Conservation (phyloP, 2,888 invertebrate species). For the Volucella zonaria region DNA sequence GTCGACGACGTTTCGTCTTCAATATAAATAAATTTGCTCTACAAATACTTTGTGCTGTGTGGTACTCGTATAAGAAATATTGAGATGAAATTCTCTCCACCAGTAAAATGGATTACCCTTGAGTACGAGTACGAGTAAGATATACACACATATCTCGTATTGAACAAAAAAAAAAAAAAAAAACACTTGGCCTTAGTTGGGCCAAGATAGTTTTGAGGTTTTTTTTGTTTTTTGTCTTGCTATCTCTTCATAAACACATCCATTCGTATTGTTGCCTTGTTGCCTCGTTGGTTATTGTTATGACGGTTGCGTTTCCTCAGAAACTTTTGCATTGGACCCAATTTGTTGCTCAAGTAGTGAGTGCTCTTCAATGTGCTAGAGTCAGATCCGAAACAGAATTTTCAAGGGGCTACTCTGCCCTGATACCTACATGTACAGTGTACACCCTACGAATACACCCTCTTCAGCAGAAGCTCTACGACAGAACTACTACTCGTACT, state of each 20-base stretch:
- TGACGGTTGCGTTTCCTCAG: constrained; percentile 59
- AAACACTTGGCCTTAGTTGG: not conserved
- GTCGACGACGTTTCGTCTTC: constrained; percentile 61
- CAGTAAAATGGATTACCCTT: constrained; percentile 61
- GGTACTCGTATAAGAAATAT: constrained; percentile 46
- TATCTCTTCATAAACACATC: constrained; percentile 53
- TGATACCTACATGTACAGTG: constrained; percentile 58
- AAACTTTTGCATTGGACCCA: constrained; percentile 52
- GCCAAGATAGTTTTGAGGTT: too few relatives aligned
- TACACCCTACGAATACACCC: constrained; percentile 31
- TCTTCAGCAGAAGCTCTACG: not conserved
- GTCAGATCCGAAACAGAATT: constrained; percentile 43
- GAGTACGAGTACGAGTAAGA: constrained; percentile 46
- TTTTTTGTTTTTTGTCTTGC: constrained; percentile 12
- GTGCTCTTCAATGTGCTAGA: constrained; percentile 19
- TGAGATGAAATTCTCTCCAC: constrained; percentile 43
- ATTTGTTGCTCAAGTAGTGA: constrained; percentile 62
- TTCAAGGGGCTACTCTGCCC: constrained; percentile 57
- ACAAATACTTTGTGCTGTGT: constrained; percentile 39
- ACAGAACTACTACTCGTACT: constrained; percentile 3
- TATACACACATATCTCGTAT: too few relatives aligned
- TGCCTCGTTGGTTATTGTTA: constrained; percentile 57
- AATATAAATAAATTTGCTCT: constrained; percentile 61
- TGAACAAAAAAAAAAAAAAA: not conserved
- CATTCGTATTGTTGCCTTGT: constrained; percentile 2